A percentile compares a stretch with the other conserved stretches of the same genome.
Conservation (phyloP, 2,113 vertebrate species). For the Lagenorhynchus albirostris region DNA sequence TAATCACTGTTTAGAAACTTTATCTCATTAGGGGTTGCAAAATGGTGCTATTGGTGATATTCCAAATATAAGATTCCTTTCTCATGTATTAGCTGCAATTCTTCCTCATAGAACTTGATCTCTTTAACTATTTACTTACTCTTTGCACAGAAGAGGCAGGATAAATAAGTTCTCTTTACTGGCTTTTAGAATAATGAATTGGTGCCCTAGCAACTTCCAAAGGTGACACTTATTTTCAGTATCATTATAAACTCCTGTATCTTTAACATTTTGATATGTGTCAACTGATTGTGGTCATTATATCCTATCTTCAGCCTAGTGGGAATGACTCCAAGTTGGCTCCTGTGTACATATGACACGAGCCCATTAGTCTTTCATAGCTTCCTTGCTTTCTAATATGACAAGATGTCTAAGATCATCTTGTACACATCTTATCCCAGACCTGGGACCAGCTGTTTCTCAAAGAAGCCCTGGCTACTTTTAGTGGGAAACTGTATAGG, state of each 20-base stretch:
- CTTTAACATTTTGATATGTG: neutral
- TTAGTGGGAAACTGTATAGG: neutral
- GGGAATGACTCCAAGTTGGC: neutral
- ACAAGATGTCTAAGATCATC: neutral
- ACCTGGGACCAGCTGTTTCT: neutral
- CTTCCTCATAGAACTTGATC: neutral
- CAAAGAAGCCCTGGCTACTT: neutral
- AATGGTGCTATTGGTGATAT: neutral
- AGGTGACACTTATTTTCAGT: conserved; percentile 24
- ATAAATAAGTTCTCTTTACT: neutral
- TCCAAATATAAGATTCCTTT: neutral
- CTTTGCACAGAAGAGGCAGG: neutral
- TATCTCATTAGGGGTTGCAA: neutral
- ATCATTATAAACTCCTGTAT: neutral
- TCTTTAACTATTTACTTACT: conserved; percentile 8
- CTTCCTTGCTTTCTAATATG: neutral
- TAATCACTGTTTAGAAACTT: neutral
- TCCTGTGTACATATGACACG: neutral
- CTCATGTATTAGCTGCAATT: neutral
- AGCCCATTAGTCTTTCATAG: neutral
- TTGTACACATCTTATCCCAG: neutral
- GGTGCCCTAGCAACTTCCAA: neutral
- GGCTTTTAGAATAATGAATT: neutral
- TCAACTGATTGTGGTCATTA: neutral
- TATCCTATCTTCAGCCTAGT: neutral